These are phyloP conservation scores for Kradibia gibbosae DNA, from an alignment of 1,140 invertebrate genomes.

Conservation along the genomic window DNA sequence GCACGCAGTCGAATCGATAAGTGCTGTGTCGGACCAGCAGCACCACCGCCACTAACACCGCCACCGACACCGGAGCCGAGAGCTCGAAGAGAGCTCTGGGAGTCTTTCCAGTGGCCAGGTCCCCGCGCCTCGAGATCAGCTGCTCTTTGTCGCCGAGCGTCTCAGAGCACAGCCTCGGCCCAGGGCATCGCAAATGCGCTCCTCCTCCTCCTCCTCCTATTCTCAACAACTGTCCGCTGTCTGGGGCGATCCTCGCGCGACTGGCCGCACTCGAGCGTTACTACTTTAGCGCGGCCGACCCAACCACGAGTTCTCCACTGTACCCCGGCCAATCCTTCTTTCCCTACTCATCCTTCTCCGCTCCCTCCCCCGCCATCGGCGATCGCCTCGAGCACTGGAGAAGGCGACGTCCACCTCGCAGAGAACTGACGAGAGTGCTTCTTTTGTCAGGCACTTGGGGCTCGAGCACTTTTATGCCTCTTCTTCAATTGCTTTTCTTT, in stretches of 20 bases:
- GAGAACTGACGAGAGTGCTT: neutral
- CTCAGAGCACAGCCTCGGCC: neutral
- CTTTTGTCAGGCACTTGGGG: neutral
- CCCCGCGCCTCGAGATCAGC: slow-evolving; percentile 30
- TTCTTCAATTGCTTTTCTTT: neutral
- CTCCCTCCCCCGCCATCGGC: neutral
- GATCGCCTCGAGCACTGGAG: neutral
- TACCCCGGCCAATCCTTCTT: neutral
- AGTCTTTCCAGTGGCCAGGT: no score
- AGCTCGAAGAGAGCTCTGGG: no score
- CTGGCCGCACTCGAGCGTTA: neutral
- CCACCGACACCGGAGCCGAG: slow-evolving; percentile 45
- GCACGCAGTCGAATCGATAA: slow-evolving; percentile 55
- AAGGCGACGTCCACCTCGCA: neutral
- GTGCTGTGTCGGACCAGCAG: slow-evolving; percentile 49
- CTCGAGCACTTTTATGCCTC: neutral
- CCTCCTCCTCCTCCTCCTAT: neutral
- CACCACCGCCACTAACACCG: slow-evolving; percentile 7
- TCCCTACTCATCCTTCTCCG: neutral
- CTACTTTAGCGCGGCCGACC: neutral
- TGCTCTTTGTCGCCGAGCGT: neutral
- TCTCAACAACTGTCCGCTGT: neutral
- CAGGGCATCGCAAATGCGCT: neutral
- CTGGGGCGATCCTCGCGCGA: neutral
- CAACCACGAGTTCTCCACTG: neutral